Base-by-base conservation (phyloP, 2,113 vertebrate genomes). In the Gallinago undulata region DNA sequence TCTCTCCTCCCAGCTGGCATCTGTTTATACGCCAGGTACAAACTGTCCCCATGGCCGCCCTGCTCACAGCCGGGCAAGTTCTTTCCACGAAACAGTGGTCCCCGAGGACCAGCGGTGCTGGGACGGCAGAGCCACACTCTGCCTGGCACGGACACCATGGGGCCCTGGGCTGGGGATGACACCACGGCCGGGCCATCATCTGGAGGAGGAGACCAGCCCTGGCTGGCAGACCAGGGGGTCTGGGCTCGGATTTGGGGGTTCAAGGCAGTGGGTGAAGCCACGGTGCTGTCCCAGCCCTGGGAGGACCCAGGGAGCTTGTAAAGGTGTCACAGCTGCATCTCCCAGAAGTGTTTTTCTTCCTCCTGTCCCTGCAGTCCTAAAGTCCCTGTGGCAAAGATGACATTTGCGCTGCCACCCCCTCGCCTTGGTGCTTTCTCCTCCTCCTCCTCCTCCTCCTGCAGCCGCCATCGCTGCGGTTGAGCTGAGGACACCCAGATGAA, bases 11-110 rank as follows among this genome's bases (percentile, higher is more conserved):
- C 90, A 11, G 14, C 13, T 56, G 90, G 85, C 87, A 60, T 82
- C 90, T 96, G 87, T 94, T 94, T 85, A 63, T 64, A 28, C 27
- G 4, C 13, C 89, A 94, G 92, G 89, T 84, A 94, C 96, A 94
- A 82, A 93, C 79, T 53, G 84, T 96, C 66, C 74, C 91, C 69
- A 28, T 3, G 16, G 53, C 56, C 37, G 62, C 50, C 48, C 78
- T 0, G 17, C 84, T 88, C 66, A 4, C 67, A 53, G 43, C 63
- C 62, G 9, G 56, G 66, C 75, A 87, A 70, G 68, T 73, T 84
- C 84, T 68, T 88, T 66, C 64, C 90, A 80, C 83, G 55, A 25
- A 84, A 67, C 41, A 80, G 4, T 37, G 2, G 13, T 39, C 67
- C 14, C 55, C 15, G 19, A 74, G 63, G 43, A 11, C 15, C 48